Percentiles rank a stretch among this genome's conserved stretches.
Conservation (phyloP, 2,888 invertebrate genomes). For the Nycteola revayana region DNA sequence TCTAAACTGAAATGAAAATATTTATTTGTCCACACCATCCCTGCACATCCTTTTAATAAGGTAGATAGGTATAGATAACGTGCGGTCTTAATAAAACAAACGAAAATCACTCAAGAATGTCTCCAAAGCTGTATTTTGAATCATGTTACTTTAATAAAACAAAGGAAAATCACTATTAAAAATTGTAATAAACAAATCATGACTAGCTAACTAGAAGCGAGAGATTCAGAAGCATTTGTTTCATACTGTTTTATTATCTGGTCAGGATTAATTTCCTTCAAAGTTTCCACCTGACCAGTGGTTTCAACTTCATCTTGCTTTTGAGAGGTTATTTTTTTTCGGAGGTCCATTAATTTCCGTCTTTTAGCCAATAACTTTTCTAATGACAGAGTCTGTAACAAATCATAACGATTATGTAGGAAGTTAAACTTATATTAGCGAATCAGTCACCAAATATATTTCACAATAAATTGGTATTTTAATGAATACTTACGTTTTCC, state of each 20-base stretch:
- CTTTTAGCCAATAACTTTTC: slow-evolving; percentile 5
- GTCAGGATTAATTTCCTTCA: slow-evolving; percentile 4
- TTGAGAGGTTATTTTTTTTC: slow-evolving; percentile 5
- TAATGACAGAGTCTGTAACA: slow-evolving; percentile 4
- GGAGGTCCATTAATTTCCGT: slow-evolving; percentile 3
- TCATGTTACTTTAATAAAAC: slow-evolving; percentile 1
- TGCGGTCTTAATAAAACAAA: slow-evolving; percentile 4
- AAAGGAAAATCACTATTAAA: slow-evolving; percentile 3
- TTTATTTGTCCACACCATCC: slow-evolving; percentile 5
- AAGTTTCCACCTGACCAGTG: slow-evolving; percentile 3
- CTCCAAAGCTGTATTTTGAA: slow-evolving; percentile 4
- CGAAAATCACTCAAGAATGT: slow-evolving; percentile 6
- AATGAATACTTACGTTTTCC: slow-evolving; percentile 4
- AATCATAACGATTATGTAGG: slow-evolving; percentile 3
- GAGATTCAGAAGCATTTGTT: slow-evolving; percentile 2
- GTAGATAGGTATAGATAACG: slow-evolving; percentile 2
- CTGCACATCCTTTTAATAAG: slow-evolving; percentile 4
- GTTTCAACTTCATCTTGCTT: slow-evolving; percentile 2
- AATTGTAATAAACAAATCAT: slow-evolving; percentile 4
- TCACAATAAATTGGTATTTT: neutral
- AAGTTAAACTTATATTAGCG: slow-evolving; percentile 4
- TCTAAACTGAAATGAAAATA: slow-evolving; percentile 3
- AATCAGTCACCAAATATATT: slow-evolving; percentile 1
- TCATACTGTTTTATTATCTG: slow-evolving; percentile 2
- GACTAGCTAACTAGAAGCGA: slow-evolving; percentile 2